phyloP scores from a whole-genome alignment of 2,113 vertebrate species.

The Elephantulus edwardii region DNA sequence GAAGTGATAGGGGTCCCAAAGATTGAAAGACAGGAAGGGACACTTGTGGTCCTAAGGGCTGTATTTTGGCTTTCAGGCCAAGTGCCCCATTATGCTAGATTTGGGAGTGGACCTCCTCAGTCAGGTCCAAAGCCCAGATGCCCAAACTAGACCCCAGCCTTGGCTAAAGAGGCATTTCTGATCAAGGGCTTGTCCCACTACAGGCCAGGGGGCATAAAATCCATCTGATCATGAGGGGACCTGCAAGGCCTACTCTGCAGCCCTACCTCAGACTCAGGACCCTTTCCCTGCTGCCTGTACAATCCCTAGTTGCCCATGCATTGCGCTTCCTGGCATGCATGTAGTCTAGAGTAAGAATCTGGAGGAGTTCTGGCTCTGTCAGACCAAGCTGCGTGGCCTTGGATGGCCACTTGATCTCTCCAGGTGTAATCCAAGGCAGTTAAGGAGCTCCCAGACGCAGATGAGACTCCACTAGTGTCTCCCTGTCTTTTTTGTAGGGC shows the following conservation, averaged over 20 bases:
- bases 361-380: neutral
- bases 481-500: neutral
- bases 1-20: neutral
- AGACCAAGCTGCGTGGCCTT: neutral
- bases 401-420: neutral
- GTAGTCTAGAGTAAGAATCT: neutral
- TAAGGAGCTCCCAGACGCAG: neutral
- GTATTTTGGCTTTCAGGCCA: neutral
- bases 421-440: neutral
- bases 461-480: neutral
- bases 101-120: neutral
- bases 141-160: neutral
- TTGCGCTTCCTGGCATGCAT: rapidly evolving
- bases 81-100: neutral
- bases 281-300: rapidly evolving
- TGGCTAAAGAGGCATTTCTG: neutral
- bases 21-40: neutral
- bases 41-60: neutral
- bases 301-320: neutral
- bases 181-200: neutral
- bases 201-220: neutral
- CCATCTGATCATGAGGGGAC: neutral
- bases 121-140: neutral
- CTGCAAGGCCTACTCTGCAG: neutral
- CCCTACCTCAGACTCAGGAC: neutral